Conservation (phyloP, 37 sponge, comb jelly and placozoan species). For the Hormiphora californensis region DNA sequence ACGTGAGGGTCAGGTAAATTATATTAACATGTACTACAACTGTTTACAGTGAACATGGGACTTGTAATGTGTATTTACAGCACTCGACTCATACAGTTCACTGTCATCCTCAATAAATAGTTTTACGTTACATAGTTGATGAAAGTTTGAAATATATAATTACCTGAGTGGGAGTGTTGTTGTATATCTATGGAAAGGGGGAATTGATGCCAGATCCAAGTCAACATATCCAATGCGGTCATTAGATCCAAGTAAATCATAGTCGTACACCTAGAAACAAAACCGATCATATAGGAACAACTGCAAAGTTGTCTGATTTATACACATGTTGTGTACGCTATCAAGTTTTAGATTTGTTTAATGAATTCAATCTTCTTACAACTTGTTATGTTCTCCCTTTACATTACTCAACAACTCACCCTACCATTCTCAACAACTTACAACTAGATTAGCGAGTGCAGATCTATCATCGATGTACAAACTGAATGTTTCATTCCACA, state of each 20-base stretch:
- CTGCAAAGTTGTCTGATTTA: too few species aligned
- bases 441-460: not conserved
- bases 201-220: constrained; percentile 26
- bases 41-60: too few species aligned
- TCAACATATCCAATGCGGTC: constrained; percentile 38
- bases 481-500: constrained; percentile 43
- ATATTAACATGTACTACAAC: too few species aligned
- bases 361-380: too few species aligned
- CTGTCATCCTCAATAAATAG: too few species aligned
- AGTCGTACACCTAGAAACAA: constrained; percentile 7
- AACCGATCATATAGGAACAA: not conserved
- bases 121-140: not conserved
- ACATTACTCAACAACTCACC: too few species aligned
- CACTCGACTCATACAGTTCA: too few species aligned
- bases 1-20: too few species aligned
- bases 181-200: constrained; percentile 8
- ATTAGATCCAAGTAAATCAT: constrained; percentile 40
- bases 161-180: not conserved
- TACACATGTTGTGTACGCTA: too few species aligned
- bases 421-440: not conserved
- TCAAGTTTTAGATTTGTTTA: too few species aligned
- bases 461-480: constrained; percentile 46
- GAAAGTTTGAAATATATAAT: not conserved
- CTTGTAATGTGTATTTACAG: too few species aligned
- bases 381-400: too few species aligned